phyloP scores from a whole-genome alignment of 2,797 vertebrate species.

The Chloroceryle inda region DNA sequence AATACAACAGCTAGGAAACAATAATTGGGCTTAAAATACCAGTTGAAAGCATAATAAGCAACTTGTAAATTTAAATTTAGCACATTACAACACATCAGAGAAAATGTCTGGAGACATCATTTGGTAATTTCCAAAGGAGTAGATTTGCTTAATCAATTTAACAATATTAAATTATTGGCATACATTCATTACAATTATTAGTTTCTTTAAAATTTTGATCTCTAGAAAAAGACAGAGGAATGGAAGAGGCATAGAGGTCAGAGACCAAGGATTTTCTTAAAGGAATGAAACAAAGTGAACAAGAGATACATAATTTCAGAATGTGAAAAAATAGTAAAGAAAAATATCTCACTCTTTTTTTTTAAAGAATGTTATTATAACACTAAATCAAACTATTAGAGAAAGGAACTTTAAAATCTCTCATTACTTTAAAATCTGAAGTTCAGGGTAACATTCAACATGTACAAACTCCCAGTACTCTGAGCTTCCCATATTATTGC shows the following conservation, averaged over 20 bases:
- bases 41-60: background rate
- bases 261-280: background rate
- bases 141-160: background rate
- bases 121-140: background rate
- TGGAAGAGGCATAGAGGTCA: background rate
- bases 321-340: background rate
- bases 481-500: background rate
- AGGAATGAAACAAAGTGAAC: background rate
- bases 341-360: background rate
- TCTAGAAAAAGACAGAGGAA: background rate
- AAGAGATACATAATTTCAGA: background rate
- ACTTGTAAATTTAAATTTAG: background rate
- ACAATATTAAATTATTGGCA: background rate
- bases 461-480: background rate
- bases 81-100: background rate
- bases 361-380: background rate
- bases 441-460: background rate
- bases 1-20: background rate
- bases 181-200: fast-evolving
- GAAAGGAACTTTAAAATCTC: background rate
- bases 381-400: background rate
- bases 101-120: background rate
- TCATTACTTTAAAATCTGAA: background rate
- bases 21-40: background rate
- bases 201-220: background rate